phyloP scores from a whole-genome alignment of 2,888 invertebrate genomes.

The Elysia crispata region DNA sequence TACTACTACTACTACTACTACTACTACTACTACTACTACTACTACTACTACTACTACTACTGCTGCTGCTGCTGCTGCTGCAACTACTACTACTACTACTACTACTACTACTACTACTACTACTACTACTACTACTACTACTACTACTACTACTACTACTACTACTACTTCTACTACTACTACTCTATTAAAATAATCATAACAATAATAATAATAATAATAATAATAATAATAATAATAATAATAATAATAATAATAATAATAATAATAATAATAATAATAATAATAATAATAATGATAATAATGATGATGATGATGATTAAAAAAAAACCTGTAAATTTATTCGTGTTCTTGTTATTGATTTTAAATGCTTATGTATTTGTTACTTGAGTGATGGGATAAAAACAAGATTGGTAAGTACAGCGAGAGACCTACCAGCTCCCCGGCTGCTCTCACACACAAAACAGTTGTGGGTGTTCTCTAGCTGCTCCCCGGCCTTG shows the following conservation, averaged over 20 bases:
- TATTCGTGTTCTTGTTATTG: no score
- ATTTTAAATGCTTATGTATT: no score
- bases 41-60: slow-evolving; percentile 9
- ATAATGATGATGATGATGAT: no score
- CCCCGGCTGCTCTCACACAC: slow-evolving; percentile 38
- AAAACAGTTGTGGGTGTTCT: slow-evolving; percentile 39
- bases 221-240: no score
- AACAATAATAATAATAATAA: no score
- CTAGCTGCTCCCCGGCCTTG: slow-evolving; percentile 15
- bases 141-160: slow-evolving; percentile 18
- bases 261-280: no score
- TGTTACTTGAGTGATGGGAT: no score
- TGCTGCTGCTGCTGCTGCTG: neutral
- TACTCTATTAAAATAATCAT: neutral
- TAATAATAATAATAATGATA: no score
- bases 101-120: neutral
- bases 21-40: slow-evolving; percentile 9
- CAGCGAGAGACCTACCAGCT: neutral
- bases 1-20: slow-evolving; percentile 9
- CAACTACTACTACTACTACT: slow-evolving; percentile 1
- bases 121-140: slow-evolving; percentile 16
- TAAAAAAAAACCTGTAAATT: no score
- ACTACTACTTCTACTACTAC: slow-evolving; percentile 15
- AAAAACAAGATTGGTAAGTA: no score
- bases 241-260: no score